A percentile compares a stretch with the other conserved stretches of the same genome.
phyloP scores from a whole-genome alignment of 2,888 invertebrate genomes.

The Drosophila kanekoi region DNA sequence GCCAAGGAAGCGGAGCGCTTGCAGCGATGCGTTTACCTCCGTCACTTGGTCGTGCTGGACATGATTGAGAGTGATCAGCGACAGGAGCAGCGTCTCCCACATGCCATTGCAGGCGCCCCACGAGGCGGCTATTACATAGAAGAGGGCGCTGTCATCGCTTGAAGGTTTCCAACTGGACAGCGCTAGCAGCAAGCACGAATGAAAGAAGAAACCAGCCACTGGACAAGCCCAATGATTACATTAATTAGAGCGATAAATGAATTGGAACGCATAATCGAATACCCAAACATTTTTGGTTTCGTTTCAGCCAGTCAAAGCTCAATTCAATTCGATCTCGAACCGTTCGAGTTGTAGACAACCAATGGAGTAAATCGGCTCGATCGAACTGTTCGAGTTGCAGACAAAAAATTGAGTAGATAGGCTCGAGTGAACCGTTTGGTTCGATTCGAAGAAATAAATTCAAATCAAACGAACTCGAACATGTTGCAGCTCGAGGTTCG shows the following conservation, averaged over 20 bases:
- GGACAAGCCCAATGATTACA: constrained; percentile 65
- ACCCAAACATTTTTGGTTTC: too few species aligned
- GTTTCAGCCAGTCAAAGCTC: too few species aligned
- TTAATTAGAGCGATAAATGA: not conserved
- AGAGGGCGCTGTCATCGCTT: constrained; percentile 91
- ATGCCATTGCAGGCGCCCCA: constrained; percentile 95
- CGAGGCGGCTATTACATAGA: constrained; percentile 93
- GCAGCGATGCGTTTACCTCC: constrained; percentile 85
- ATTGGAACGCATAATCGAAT: too few species aligned
- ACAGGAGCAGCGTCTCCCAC: constrained; percentile 90
- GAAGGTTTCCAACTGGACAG: constrained; percentile 92
- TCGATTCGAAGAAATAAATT: too few species aligned
- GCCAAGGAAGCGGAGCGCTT: constrained; percentile 88
- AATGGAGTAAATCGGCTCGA: too few species aligned
- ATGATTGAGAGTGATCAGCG: constrained; percentile 84
- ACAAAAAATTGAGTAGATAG: too few species aligned
- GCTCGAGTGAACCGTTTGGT: too few species aligned
- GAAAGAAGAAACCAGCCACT: constrained; percentile 93
- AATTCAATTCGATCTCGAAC: too few species aligned
- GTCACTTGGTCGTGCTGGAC: constrained; percentile 83
- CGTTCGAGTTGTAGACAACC: too few species aligned
- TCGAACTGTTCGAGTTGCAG: too few species aligned
- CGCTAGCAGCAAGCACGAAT: constrained; percentile 91
- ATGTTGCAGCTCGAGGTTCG: too few species aligned
- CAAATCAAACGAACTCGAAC: too few species aligned